Base-by-base conservation (phyloP, 1,140 invertebrate genomes). In the Thaumatotibia leucotreta region DNA sequence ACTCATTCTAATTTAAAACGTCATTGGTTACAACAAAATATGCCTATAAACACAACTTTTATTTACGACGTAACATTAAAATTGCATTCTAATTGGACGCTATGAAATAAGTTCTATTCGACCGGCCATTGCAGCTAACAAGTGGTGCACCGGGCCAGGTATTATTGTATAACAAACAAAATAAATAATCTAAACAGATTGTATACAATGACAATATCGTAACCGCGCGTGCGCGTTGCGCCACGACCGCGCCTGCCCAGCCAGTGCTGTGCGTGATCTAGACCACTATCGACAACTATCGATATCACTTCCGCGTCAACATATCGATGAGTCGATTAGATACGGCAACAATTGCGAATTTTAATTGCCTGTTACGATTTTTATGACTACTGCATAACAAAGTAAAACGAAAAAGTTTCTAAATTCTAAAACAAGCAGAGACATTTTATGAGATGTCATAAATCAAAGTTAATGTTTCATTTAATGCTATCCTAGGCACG, bases 241-340 rank as follows among this genome's bases (percentile, higher is more conserved):
- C 86, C 82, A 85, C 52, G 33, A 74, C 84, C 84, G 84, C 86
- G 78, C 86, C 84, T 84, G 78, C 86, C 84, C 79, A 80, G 63
- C 68, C 66, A 87, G 80, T 80, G 84, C 84, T 67, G 83, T 83
- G 80, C 82, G 67, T 76, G 73, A 69, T 69, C 35, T 70, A 68
- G 63, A 63, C 67, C 68, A 58, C 73, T 79, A 72, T 75, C 75
- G 77, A 79, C 75, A 17, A 35, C 73, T 58, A 58, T 58, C 52
- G 52, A 58, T 27, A 58, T 66, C 65, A 67, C 71, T 79, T 77
- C 76, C 74, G 69, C 65, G 29, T 70, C 52, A 58, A 58, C 52
- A 17, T 58, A 27, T 58, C 52, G 52, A 58, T 58, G 52, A 58
- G 52, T 58, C 27, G 52, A 58, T 58, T 58, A 10, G 52, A 24